Evolutionary conservation across 2,797 vertebrate species (phyloP).

Genomic region (Alcedo quadribrachys): DNA sequence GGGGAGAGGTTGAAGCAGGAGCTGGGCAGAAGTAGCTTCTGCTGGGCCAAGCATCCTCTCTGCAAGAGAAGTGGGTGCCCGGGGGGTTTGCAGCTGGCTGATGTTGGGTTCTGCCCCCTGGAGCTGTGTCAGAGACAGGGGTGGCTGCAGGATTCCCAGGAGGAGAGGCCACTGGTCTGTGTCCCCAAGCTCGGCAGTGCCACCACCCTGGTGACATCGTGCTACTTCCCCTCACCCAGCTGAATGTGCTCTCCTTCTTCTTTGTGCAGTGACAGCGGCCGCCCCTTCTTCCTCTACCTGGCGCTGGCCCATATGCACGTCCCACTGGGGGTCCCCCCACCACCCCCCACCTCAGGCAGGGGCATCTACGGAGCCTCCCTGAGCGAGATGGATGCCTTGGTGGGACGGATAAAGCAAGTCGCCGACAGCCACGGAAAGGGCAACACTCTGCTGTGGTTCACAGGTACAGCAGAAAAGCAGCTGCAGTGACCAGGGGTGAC

Average conservation of each 20-base stretch:
- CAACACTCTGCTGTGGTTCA: conserved; percentile 92
- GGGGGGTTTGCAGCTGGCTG: not conserved
- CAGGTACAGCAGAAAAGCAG: conserved; percentile 74
- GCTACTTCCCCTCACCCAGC: accelerated
- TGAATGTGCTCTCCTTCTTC: not conserved
- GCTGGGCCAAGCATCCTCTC: not conserved
- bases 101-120: accelerated
- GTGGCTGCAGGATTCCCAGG: not conserved
- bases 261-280: conserved; percentile 75
- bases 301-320: conserved; percentile 95
- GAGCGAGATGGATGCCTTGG: conserved; percentile 89
- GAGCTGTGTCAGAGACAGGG: not conserved
- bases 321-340: conserved; percentile 77
- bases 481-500: accelerated
- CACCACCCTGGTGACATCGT: not conserved
- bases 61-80: accelerated
- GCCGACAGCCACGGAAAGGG: conserved; percentile 74
- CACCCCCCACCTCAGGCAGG: not conserved
- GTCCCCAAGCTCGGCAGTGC: not conserved
- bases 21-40: not conserved
- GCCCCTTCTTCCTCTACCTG: conserved; percentile 91
- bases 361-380: conserved; percentile 80
- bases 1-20: not conserved
- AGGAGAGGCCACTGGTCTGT: accelerated
- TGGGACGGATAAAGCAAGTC: conserved; percentile 82